Evolutionary conservation across 2,797 vertebrate genomes (phyloP), one percentile per base, ranked within the genome.

Genomic region (Crenichthys baileyi): DNA sequence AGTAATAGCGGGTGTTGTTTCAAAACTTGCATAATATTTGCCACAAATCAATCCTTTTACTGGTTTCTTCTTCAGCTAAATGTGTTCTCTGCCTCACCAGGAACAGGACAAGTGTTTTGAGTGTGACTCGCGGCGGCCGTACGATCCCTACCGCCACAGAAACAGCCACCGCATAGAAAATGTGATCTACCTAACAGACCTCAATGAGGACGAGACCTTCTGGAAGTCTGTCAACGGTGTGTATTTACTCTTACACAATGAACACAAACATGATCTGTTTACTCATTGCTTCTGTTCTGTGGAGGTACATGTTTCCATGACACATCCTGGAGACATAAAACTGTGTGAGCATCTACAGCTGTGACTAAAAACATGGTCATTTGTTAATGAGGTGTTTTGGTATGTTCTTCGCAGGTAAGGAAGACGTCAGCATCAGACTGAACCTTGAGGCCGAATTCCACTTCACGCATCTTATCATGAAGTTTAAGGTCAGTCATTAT

Each of bases 391-490:
- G 0, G 80, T 72, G 79, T 73, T 61, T 7, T 70, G 20, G 3
- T 48, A 6, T 85, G 89, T 84, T 76, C 70, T 82, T 68, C 51
- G 75, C 85, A 97, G 97, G 96, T 3, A 83, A 96, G 80, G 97
- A 98, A 83, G 90, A 85, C 0, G 97, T 97, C 79, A 96, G 96
- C 88, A 94, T 98, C 86, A 93, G 94, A 73, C 94, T 98, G 50
- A 95, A 98, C 86, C 94, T 98, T 78, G 96, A 97, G 89, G 95
- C 93, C 0, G 95, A 97, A 87, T 98, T 97, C 91, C 96, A 96
- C 90, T 97, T 99, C 87, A 97, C 96, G 29, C 96, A 97, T 79
- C 96, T 98, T 83, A 96, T 97, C 91, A 96, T 97, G 95, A 97
- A 96, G 82, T 98, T 98, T 83, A 98, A 96, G 95, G 97, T 97